These are phyloP conservation scores for Sturnira hondurensis DNA, from an alignment of 2,113 vertebrate species.

Conservation along the genomic window DNA sequence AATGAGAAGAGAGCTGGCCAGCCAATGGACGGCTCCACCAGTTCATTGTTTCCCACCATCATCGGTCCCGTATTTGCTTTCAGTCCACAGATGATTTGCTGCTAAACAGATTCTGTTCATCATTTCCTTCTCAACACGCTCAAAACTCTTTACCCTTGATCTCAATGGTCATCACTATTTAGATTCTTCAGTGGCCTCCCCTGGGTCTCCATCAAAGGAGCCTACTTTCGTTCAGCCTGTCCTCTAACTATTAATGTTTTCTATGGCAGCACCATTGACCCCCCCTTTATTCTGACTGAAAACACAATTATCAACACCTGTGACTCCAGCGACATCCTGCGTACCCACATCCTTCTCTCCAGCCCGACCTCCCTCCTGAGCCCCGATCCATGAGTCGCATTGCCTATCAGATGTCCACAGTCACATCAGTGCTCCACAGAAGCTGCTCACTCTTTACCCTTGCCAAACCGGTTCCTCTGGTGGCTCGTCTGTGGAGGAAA, in stretches of 20 bases:
- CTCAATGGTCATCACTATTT: background rate
- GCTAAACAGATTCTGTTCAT: background rate
- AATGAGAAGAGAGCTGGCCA: background rate
- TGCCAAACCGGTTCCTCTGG: background rate
- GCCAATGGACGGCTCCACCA: background rate
- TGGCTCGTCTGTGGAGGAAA: background rate
- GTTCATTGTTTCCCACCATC: background rate
- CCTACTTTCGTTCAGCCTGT: background rate
- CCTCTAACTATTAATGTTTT: background rate
- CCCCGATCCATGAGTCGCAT: background rate
- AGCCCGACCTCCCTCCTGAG: background rate
- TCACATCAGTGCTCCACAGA: background rate
- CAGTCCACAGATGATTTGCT: background rate
- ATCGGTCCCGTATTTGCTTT: background rate
- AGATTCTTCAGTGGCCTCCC: background rate
- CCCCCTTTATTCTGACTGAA: slow-evolving; percentile 29
- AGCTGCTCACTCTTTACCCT: background rate
- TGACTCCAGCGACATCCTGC: background rate
- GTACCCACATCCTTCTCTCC: background rate
- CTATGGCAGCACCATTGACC: background rate
- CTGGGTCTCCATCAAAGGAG: background rate
- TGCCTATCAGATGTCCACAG: background rate
- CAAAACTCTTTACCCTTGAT: background rate
- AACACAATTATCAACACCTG: background rate
- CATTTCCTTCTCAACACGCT: background rate